phyloP scores from a whole-genome alignment of 64 coral and sea anemone species.

The Montipora efflorescens region DNA sequence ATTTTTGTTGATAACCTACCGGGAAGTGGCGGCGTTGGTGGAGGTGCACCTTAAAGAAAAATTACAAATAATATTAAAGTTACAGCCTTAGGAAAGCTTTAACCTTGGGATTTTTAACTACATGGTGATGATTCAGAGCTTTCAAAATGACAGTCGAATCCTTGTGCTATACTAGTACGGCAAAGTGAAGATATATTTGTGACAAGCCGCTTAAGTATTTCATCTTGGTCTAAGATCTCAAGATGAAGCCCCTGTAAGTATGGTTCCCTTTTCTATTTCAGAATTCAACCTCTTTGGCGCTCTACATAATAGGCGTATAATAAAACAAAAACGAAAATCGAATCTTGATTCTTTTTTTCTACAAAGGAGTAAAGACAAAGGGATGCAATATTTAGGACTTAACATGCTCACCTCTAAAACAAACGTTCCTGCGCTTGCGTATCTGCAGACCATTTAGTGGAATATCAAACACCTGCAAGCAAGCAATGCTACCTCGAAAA shows the following conservation, averaged over 20 bases:
- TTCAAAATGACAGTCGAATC: no score
- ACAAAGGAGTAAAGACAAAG: no score
- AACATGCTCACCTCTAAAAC: constrained; percentile 69
- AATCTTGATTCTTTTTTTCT: no score
- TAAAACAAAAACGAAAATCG: neutral
- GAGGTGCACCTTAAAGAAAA: constrained; percentile 52
- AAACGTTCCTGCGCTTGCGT: constrained; percentile 70
- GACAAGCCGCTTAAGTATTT: neutral
- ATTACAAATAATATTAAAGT: neutral
- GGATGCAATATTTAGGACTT: no score
- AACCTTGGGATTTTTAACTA: no score
- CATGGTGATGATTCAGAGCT: no score
- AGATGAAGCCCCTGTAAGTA: no score
- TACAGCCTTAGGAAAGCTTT: no score
- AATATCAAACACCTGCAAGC: constrained; percentile 82
- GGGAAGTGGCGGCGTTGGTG: constrained; percentile 35
- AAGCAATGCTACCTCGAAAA: constrained; percentile 77
- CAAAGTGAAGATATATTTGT: no score
- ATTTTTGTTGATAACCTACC: constrained; percentile 9
- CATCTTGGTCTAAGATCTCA: neutral
- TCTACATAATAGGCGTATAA: no score
- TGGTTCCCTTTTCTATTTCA: neutral
- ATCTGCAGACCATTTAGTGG: constrained; percentile 68
- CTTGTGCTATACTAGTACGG: no score
- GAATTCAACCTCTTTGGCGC: neutral